phyloP scores from a whole-genome alignment of 2,888 invertebrate genomes.

The Hymenopus coronatus region DNA sequence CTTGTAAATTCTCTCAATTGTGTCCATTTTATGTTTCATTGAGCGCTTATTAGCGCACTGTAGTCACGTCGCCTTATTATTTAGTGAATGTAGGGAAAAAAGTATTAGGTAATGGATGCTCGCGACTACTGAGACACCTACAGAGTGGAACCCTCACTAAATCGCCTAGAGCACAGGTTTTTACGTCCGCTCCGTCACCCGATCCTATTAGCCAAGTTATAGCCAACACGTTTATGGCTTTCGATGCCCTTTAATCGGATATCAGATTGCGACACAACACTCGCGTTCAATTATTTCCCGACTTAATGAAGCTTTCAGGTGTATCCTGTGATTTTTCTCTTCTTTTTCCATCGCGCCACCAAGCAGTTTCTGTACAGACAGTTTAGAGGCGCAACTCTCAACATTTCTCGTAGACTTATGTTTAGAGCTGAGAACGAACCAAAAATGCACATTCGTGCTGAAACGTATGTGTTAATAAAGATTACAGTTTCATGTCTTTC shows the following conservation, averaged over 20 bases:
- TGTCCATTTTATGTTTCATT: background rate
- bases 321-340: background rate
- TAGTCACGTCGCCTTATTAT: background rate
- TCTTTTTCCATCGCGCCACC: background rate
- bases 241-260: background rate
- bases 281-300: background rate
- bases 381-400: no score
- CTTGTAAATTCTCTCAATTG: background rate
- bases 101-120: background rate
- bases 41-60: background rate
- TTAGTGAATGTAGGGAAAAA: background rate
- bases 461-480: no score
- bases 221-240: background rate
- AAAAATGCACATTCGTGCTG: no score
- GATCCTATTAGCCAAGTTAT: background rate
- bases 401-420: no score
- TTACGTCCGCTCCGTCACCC: background rate
- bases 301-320: background rate
- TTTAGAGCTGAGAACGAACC: no score
- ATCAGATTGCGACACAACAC: background rate
- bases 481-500: no score
- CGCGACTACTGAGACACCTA: background rate
- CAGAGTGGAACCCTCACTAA: background rate
- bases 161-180: background rate
- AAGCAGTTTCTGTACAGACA: no score